Evolutionary conservation across 2,888 invertebrate genomes (phyloP).

Genomic region (Petrolisthes manimaculis): DNA sequence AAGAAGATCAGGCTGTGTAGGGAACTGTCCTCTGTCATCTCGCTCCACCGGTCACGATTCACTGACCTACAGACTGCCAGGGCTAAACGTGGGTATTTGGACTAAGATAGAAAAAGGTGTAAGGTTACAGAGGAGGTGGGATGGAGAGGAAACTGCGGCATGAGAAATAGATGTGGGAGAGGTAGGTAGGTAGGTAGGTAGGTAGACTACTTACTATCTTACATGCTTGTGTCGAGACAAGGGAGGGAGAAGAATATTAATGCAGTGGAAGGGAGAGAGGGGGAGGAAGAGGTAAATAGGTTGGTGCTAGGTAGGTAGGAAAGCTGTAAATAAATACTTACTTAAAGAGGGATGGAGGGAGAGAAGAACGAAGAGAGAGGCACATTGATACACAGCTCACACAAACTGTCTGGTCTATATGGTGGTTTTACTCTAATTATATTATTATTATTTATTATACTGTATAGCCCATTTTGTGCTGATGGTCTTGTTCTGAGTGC

Average conservation of each 20-base stretch:
- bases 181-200: too few species aligned
- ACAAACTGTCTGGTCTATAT: too few species aligned
- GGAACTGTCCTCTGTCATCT: slow-evolving; percentile 73
- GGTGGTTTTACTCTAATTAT: too few species aligned
- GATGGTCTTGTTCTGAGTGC: too few species aligned
- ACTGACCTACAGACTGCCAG: slow-evolving; percentile 67
- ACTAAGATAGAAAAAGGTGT: neutral
- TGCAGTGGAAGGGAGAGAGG: neutral
- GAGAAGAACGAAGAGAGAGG: neutral
- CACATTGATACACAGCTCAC: too few species aligned
- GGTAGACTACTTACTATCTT: too few species aligned
- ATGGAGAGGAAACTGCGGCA: neutral
- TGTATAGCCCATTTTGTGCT: too few species aligned
- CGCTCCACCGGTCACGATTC: slow-evolving; percentile 69
- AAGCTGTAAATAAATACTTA: too few species aligned
- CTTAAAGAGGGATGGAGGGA: neutral
- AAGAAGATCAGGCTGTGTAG: slow-evolving; percentile 69
- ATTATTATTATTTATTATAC: too few species aligned
- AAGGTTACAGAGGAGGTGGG: neutral
- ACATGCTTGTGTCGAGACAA: neutral
- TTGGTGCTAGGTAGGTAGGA: too few species aligned
- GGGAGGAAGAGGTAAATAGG: neutral
- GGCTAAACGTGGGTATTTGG: slow-evolving; percentile 52
- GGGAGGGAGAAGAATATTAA: neutral
- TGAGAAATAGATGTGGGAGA: too few species aligned